Evolutionary conservation across 53 echinoderm and acorn worm species (phyloP).

Genomic region (Crossaster papposus): DNA sequence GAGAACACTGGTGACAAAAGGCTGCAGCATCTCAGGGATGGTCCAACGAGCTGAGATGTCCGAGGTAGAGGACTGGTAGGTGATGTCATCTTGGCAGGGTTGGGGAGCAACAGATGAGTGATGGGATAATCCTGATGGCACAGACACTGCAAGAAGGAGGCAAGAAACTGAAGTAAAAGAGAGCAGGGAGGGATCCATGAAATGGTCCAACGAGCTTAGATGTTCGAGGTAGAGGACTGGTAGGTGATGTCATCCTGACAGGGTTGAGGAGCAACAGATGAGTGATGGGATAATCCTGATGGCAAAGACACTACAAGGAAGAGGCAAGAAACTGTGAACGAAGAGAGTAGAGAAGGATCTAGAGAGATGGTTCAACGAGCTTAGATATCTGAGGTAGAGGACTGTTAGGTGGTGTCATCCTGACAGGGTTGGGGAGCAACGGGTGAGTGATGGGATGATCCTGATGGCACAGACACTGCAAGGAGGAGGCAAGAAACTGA

Average conservation of each 20-base stretch:
- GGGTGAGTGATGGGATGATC: conserved; percentile 13
- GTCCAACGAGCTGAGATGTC: conserved; percentile 55
- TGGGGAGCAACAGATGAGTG: neutral
- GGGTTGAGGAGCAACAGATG: neutral
- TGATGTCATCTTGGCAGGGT: conserved; percentile 45
- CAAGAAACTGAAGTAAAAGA: neutral
- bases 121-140: conserved; percentile 20
- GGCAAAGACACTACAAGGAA: neutral
- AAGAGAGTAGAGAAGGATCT: neutral
- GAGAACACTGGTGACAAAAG: conserved; percentile 41
- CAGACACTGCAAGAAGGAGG: neutral
- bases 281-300: conserved; percentile 3
- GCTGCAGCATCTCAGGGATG: conserved; percentile 38
- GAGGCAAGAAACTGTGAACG: neutral
- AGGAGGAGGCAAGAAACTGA: neutral
- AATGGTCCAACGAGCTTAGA: neutral
- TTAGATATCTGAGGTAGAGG: conserved; percentile 44
- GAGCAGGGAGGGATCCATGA: neutral
- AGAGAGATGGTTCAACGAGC: conserved; percentile 45
- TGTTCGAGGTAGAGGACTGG: conserved; percentile 26
- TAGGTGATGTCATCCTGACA: conserved; percentile 48
- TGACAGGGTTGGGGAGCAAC: neutral
- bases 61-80: conserved; percentile 49
- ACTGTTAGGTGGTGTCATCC: conserved; percentile 43
- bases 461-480: neutral